Evolutionary conservation across 2,888 invertebrate species (phyloP), one percentile per base, ranked within the genome.

Genomic region (Eustalomyia histrio): DNA sequence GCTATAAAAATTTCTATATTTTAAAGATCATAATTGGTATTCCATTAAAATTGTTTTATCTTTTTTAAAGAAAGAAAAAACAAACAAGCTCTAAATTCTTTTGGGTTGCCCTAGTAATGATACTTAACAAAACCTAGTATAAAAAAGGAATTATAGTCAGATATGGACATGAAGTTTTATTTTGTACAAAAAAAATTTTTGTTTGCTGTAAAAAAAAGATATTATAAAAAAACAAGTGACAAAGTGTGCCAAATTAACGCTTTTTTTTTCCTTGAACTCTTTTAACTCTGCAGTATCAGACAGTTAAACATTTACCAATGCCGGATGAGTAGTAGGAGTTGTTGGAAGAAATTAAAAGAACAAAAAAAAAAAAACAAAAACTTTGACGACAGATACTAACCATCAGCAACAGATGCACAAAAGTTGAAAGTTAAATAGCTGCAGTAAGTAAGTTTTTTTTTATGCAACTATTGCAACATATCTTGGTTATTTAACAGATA

Each of bases 191-290:
- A 64, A 57, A 60, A 29, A 21, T 50, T n/a, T n/a, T n/a, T n/a
- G n/a, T n/a, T n/a, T 35, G 29, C 24, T 57, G 35, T 67, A 67
- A 6, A 58, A 12, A 60, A 33, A 58, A 39, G 17, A 17, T 12
- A 17, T 14, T 1, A 7, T 35, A 69, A 74, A 76, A 80, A 43
- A 39, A 33, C 78, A 81, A 81, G 81, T 81, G 81, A 81, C 81
- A 78, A 81, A 81, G 78, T 81, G 71, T 81, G 81, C 78, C 81
- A 81, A 81, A 81, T 81, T 81, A 81, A 81, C 81, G 81, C 81
- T 78, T 81, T 63, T 64, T 43, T 6, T 29, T 29, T 29, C 7
- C 1, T 29, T 6, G 29, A 4, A 29, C 33, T 12, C 5, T 47
- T 58, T 74, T 65, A 61, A 71, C 67, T 55, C 78, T 65, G 78